Evolutionary conservation across 2,113 vertebrate species (phyloP), one percentile per base, ranked within the genome.

Genomic region (Marmota flaviventris): DNA sequence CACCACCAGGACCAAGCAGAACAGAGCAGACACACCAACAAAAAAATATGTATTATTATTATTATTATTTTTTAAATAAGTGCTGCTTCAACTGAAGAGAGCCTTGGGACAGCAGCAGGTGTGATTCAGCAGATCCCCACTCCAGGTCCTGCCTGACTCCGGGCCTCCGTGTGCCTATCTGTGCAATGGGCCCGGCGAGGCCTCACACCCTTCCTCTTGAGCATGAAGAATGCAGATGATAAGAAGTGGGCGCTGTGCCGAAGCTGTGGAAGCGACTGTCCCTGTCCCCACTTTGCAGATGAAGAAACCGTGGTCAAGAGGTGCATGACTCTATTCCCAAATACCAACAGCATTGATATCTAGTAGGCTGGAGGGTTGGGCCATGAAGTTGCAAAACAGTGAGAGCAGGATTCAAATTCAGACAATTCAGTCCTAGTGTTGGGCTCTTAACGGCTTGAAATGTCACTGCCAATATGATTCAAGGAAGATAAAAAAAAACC

Each of bases 1-100:
- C 48, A 8, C 85, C 87, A 79, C 56, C 34, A 85, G 61, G 85
- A 87, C 61, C 86, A 94, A 89, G 72, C 48, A 53, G 87, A 84
- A 69, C 22, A 79, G 72, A 72, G 63, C 58, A 87, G 85, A 73
- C 20, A 51, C 94, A n/a, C 1, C 86, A 70, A 84, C 17, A 67
- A 79, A 18, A 18, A 77, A 39, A 24, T 20, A 1, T 12, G 17
- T 2, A 27, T 63, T 63, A 11, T 29, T 12, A 29, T 29, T 12
- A 29, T 65, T 65, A 29, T 14, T 67, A 6, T 32, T 67, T 67
- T 67, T 67, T 67, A 5, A 29, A 73, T 25, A 89, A 94, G 83
- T 10, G 17, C 39, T 25, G 39, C 24, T 32, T 24, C 34, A 34
- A n/a, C 34, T 63, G n/a, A 53, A 65, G 14, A 11, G 51, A 91